These are phyloP conservation scores for Drosophila greeni DNA, from an alignment of 2,888 invertebrate species.

Conservation along the genomic window DNA sequence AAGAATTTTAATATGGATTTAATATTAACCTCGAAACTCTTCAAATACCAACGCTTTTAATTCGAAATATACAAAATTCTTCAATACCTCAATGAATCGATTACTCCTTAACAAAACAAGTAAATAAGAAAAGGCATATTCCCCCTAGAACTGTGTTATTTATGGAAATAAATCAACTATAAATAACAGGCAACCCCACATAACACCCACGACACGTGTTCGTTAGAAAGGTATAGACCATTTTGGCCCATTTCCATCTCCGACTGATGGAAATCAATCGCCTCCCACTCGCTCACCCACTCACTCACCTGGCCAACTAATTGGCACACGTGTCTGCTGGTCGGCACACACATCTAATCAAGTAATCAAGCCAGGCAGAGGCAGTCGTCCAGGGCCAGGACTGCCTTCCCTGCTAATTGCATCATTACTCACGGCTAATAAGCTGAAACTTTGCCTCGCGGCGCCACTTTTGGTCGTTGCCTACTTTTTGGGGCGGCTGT, in stretches of 20 bases:
- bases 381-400: conserved; percentile 8
- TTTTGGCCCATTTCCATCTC: neutral
- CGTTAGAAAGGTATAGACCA: neutral
- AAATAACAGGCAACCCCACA: neutral
- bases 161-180: conserved; percentile 2
- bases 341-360: conserved; percentile 19
- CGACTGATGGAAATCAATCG: conserved; percentile 35
- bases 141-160: neutral
- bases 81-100: neutral
- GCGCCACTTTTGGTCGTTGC: conserved; percentile 23
- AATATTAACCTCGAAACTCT: too few relatives aligned
- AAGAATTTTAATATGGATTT: too few relatives aligned
- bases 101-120: neutral
- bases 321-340: conserved; percentile 31
- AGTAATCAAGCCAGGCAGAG: conserved; percentile 21
- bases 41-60: neutral
- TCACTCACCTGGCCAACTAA: conserved; percentile 19
- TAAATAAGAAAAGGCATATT: neutral
- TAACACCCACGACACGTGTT: neutral
- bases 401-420: conserved; percentile 55
- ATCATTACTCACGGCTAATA: conserved; percentile 62
- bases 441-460: conserved; percentile 33
- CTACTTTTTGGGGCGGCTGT: conserved; percentile 18
- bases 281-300: conserved; percentile 1
- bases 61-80: neutral